phyloP scores from a whole-genome alignment of 2,113 vertebrate genomes.

The Archocentrus centrarchus region DNA sequence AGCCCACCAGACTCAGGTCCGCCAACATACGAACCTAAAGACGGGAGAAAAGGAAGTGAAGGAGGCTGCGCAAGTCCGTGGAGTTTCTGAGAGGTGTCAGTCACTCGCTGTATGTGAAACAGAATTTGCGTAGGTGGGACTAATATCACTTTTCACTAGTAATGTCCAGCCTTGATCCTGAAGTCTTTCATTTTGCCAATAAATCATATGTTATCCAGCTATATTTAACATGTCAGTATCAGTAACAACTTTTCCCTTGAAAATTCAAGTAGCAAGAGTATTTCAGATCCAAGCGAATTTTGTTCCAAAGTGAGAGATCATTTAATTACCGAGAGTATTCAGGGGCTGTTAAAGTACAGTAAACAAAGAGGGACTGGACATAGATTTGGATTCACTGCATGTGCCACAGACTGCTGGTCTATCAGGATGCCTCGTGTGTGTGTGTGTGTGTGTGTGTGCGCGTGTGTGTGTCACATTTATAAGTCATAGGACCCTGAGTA shows the following conservation, averaged over 20 bases:
- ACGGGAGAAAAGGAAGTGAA: background rate
- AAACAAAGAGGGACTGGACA: constrained; percentile 9
- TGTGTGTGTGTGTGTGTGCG: background rate
- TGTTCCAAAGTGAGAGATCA: background rate
- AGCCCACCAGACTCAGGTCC: constrained; percentile 96
- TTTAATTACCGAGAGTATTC: background rate
- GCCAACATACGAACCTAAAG: constrained; percentile 94
- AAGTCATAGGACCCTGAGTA: constrained; percentile 56
- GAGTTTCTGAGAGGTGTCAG: background rate
- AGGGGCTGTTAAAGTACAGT: constrained; percentile 15
- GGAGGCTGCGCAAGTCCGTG: background rate
- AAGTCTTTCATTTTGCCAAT: background rate
- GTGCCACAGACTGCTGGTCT: constrained; percentile 20
- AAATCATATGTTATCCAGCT: background rate
- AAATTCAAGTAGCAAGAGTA: background rate
- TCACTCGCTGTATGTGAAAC: background rate
- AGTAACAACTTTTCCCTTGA: background rate
- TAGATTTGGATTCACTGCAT: constrained; percentile 7
- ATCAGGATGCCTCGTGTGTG: constrained; percentile 16
- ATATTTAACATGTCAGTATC: background rate
- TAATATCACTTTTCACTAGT: background rate
- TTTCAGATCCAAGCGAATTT: background rate
- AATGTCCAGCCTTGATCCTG: background rate
- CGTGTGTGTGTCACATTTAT: background rate
- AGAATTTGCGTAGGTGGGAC: background rate